These are phyloP conservation scores for Alosa alosa DNA, from an alignment of 2,113 vertebrate genomes.

Conservation along the genomic window DNA sequence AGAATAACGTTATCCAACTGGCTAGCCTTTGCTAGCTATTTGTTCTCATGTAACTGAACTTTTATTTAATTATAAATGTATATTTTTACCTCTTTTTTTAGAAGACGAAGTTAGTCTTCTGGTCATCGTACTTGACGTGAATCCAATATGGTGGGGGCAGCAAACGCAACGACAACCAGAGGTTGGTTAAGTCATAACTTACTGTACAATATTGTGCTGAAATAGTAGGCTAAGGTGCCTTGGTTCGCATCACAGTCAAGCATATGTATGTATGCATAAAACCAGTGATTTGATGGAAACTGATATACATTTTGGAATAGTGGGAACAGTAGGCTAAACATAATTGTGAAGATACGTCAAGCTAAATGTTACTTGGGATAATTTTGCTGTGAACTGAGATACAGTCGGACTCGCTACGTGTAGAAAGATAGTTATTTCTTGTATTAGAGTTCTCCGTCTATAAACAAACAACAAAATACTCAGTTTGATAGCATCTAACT, in stretches of 20 bases:
- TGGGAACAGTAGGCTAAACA: background rate
- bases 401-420: background rate
- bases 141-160: conserved; percentile 97
- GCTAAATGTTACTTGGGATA: background rate
- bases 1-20: background rate
- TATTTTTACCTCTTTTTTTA: conserved; percentile 53
- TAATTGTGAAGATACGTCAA: too few species aligned
- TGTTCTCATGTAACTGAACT: background rate
- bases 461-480: background rate
- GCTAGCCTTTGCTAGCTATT: background rate
- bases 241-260: too few species aligned
- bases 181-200: conserved; percentile 64
- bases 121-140: conserved; percentile 87
- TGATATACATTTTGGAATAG: background rate
- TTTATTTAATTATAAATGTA: background rate
- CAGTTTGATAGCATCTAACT: background rate
- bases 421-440: background rate
- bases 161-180: conserved; percentile 79
- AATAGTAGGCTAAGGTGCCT: too few species aligned
- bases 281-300: too few species aligned
- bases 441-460: background rate
- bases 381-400: background rate
- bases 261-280: too few species aligned
- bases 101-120: conserved; percentile 89
- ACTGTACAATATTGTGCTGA: background rate